A percentile compares a stretch with the other conserved stretches of the same genome.
These are phyloP conservation scores for Nephrotoma flavescens DNA, from an alignment of 2,888 invertebrate species.

Conservation along the genomic window DNA sequence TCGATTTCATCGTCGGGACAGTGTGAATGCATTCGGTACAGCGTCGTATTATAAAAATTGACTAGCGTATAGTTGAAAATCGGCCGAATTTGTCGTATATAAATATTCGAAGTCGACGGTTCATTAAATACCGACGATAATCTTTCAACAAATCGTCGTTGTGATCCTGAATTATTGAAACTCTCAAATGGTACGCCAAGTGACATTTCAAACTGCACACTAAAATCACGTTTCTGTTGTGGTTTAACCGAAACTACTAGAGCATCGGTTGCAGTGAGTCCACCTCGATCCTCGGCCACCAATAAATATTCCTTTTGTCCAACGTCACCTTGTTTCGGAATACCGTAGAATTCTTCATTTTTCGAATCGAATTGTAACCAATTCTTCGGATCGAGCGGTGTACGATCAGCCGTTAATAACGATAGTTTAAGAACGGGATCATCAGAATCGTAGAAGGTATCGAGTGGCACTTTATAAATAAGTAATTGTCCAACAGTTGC, in stretches of 20 bases:
- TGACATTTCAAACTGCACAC: slow-evolving; percentile 68
- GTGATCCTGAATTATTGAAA: slow-evolving; percentile 57
- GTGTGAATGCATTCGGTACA: slow-evolving; percentile 24
- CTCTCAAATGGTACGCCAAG: slow-evolving; percentile 53
- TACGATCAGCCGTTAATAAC: slow-evolving; percentile 56
- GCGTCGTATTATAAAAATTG: slow-evolving; percentile 66
- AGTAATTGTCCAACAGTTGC: slow-evolving; percentile 71
- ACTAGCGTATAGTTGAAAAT: slow-evolving; percentile 40
- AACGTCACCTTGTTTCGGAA: slow-evolving; percentile 57
- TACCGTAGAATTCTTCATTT: slow-evolving; percentile 79
- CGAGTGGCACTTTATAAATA: slow-evolving; percentile 66
- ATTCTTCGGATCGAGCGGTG: slow-evolving; percentile 46
- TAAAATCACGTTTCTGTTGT: slow-evolving; percentile 47
- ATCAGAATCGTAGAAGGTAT: slow-evolving; percentile 82
- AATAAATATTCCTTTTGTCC: slow-evolving; percentile 51
- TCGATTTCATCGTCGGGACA: slow-evolving; percentile 70
- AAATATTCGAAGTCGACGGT: slow-evolving; percentile 52
- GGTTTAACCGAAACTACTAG: slow-evolving; percentile 58
- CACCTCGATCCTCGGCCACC: slow-evolving; percentile 59
- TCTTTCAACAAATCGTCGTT: slow-evolving; percentile 69
- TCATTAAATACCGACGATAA: slow-evolving; percentile 65
- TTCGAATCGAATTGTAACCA: slow-evolving; percentile 85
- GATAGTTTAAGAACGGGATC: slow-evolving; percentile 51
- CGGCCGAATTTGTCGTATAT: slow-evolving; percentile 48
- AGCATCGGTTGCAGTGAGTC: slow-evolving; percentile 63